Conservation (phyloP, 92 coral and sea anemone genomes). For the Actinostola sp. region DNA sequence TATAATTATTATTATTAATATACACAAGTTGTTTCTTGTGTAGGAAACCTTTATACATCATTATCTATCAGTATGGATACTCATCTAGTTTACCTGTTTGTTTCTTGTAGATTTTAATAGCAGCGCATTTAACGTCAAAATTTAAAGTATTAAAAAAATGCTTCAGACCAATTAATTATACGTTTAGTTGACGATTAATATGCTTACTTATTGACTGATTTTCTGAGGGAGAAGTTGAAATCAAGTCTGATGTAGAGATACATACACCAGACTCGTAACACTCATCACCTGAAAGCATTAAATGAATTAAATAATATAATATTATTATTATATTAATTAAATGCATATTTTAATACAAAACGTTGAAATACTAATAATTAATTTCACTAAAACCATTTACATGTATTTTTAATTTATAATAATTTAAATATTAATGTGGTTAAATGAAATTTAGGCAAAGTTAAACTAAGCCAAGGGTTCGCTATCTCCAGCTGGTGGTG, state of each 20-base stretch:
- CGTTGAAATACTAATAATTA: too few species aligned
- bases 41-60: too few species aligned
- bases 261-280: conserved; percentile 6
- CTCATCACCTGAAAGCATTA: conserved; percentile 18
- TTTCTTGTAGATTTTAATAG: too few species aligned
- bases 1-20: too few species aligned
- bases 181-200: not conserved
- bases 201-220: conserved; percentile 30
- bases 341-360: not conserved
- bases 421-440: too few species aligned
- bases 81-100: too few species aligned
- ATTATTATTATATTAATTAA: not conserved
- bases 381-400: too few species aligned
- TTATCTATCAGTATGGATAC: too few species aligned
- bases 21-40: not conserved
- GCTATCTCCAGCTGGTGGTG: too few species aligned
- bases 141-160: not conserved
- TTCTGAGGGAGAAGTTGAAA: conserved; percentile 12
- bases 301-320: not conserved
- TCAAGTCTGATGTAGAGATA: conserved; percentile 6
- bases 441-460: too few species aligned
- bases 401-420: too few species aligned
- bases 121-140: not conserved
- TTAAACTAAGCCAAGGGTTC: too few species aligned
- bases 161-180: not conserved